Conservation (phyloP, 35 echinoderm and acorn worm species). For the Lytechinus variegatus region DNA sequence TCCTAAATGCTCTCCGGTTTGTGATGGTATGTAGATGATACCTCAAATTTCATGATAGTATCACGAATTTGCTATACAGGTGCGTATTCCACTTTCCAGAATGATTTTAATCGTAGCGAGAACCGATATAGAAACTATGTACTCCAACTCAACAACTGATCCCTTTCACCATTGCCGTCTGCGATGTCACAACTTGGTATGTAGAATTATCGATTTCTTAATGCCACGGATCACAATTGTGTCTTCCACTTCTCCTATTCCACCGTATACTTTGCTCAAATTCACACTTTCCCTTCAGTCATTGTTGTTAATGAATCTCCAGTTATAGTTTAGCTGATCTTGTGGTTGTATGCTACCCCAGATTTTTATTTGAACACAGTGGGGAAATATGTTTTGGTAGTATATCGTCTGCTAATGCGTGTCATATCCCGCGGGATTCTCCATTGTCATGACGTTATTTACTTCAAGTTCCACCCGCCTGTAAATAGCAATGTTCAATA, state of each 20-base stretch:
- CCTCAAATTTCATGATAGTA: too few relatives aligned
- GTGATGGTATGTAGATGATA: too few relatives aligned
- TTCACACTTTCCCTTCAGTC: too few relatives aligned
- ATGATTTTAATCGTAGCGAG: too few relatives aligned
- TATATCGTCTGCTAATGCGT: neutral
- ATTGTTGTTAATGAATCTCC: too few relatives aligned
- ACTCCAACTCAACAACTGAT: neutral
- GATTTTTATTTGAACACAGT: neutral
- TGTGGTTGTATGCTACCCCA: neutral
- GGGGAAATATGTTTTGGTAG: neutral
- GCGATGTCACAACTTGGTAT: neutral
- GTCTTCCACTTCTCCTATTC: neutral
- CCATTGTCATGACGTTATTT: neutral
- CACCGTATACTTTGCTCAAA: neutral
- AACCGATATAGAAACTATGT: too few relatives aligned
- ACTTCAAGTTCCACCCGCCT: neutral
- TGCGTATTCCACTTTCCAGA: too few relatives aligned
- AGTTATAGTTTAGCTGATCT: neutral
- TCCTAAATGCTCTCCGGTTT: too few relatives aligned
- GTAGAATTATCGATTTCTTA: neutral
- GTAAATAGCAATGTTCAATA: neutral
- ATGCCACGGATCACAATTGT: neutral
- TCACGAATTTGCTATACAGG: too few relatives aligned
- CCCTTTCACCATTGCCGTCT: neutral
- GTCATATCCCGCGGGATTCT: neutral